Evolutionary conservation across 2,113 vertebrate genomes (phyloP).

Genomic region (Neopipo cinnamomea): DNA sequence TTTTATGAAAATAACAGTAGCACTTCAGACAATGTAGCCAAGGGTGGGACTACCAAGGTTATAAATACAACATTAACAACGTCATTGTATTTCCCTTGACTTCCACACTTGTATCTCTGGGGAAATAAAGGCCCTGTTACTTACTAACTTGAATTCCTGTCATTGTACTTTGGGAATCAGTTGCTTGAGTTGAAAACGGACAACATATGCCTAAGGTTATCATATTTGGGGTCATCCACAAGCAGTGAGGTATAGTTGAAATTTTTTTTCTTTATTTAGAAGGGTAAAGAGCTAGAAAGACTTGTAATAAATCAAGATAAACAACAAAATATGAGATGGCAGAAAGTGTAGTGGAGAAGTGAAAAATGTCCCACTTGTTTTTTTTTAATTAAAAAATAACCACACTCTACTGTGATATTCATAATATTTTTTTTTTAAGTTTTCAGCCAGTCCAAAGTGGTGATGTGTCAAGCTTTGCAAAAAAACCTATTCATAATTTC

Average conservation of each 20-base stretch:
- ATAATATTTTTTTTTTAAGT: background rate
- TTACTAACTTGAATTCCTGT: constrained; percentile 76
- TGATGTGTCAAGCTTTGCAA: constrained; percentile 29
- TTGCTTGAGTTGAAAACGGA: constrained; percentile 25
- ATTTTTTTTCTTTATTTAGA: background rate
- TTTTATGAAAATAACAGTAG: constrained; percentile 70
- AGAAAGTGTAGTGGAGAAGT: constrained; percentile 9
- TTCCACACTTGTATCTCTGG: constrained; percentile 72
- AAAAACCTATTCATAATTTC: constrained; percentile 46
- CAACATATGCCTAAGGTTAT: constrained; percentile 59
- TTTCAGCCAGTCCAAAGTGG: constrained; percentile 21
- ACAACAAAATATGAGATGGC: background rate
- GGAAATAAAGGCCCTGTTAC: constrained; percentile 71
- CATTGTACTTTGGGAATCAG: constrained; percentile 71
- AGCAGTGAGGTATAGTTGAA: background rate
- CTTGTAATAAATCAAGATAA: constrained; percentile 58
- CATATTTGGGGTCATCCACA: constrained; percentile 34
- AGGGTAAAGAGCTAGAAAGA: background rate
- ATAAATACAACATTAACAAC: constrained; percentile 76
- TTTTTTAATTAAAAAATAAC: constrained; percentile 12
- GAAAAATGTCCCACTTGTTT: background rate
- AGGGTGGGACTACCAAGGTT: constrained; percentile 67
- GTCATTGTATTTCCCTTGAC: constrained; percentile 77
- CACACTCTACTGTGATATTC: constrained; percentile 26
- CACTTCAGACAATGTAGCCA: constrained; percentile 65